Base-by-base conservation (phyloP, 2,888 invertebrate genomes). In the Pteria penguin region DNA sequence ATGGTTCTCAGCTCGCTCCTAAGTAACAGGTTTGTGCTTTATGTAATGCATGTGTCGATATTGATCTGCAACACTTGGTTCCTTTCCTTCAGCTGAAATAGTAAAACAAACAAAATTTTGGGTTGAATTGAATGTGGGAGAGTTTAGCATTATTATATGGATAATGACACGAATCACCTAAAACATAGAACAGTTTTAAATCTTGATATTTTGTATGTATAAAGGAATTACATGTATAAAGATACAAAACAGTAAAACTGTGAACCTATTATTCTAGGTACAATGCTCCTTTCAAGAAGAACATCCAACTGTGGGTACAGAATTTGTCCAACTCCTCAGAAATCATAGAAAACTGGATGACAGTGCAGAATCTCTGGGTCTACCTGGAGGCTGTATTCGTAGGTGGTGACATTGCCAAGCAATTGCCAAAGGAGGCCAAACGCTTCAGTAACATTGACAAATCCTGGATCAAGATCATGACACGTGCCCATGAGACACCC, bases 361-460 rank as follows among this genome's bases (percentile, higher is more conserved):
- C 97, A 0, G 98, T 98, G 0, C 98, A 98, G 92, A 98, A 98
- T 90, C 96, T 98, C 95, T 98, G 98, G 98, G 98, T 98, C 0
- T 98, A 98, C 90, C 93, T 98, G 27, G 98, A 98, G 92, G 98
- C 98, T 0, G 98, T 98, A 0, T 98, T 98, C 92, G 98, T 98
- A 0, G 98, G 98, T 1, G 98, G 98, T 72, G 98, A 98, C 90
- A 98, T 98, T 86, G 98, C 98, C n/a, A 98, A 98, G 89, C 98
- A 98, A 90, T 93, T 98, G 65, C 98, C 98, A 0, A 90, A 92
- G 89, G 92, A 92, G 89, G 92, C 92, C 8, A 92, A 92, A 78
- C 82, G 92, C 29, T 92, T 92, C 86, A 90, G 90, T 74, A 91
- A 90, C 84, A 92, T 92, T 80, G 92, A 92, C 87, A 92, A 92